Evolutionary conservation across 2,888 invertebrate genomes (phyloP).

Genomic region (Drosophila basisetae): DNA sequence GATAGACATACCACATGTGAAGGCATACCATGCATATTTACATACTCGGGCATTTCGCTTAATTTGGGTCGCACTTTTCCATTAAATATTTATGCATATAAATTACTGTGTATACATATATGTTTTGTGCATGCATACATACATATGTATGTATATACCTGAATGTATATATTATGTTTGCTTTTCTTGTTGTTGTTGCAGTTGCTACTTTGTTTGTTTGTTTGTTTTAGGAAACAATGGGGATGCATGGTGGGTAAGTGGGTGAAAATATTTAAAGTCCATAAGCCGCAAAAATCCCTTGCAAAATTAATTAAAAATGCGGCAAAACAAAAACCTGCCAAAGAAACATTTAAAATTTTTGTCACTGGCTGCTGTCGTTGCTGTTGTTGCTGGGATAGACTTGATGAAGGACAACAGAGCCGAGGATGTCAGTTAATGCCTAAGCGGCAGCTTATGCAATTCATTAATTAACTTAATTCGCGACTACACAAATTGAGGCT

Average conservation of each 20-base stretch:
- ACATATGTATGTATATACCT: background rate
- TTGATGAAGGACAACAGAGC: conserved; percentile 69
- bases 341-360: conserved; percentile 40
- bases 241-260: background rate
- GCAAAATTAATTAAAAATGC: conserved; percentile 71
- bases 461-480: conserved; percentile 73
- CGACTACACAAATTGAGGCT: conserved; percentile 42
- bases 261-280: conserved; percentile 69
- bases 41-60: conserved; percentile 7
- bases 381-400: conserved; percentile 58
- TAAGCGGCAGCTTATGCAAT: conserved; percentile 63
- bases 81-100: conserved; percentile 6
- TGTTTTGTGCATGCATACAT: background rate
- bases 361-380: conserved; percentile 13
- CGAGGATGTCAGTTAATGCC: conserved; percentile 48
- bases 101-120: background rate
- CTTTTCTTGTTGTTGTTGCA: conserved; percentile 7
- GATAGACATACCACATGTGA: background rate
- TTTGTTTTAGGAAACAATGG: conserved; percentile 8
- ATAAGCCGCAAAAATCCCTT: conserved; percentile 68
- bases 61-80: conserved; percentile 3
- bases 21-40: background rate
- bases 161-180: conserved; percentile 1
- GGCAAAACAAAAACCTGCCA: conserved; percentile 43
- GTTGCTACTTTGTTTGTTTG: conserved; percentile 13